Base-by-base conservation (phyloP, 2,888 invertebrate species). In the Camponotus fellah region DNA sequence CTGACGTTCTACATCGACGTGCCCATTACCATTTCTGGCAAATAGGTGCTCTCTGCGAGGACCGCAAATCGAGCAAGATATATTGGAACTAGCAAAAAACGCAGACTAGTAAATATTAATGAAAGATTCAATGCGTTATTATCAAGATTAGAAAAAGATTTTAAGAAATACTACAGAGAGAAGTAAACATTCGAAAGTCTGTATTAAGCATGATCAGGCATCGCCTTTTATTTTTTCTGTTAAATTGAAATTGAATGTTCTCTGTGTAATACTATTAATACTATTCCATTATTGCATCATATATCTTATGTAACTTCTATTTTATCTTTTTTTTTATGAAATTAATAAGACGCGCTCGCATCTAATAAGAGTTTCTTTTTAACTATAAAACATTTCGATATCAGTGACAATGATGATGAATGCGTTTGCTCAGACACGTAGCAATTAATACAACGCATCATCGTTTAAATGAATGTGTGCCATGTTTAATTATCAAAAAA, bases 21-120 rank as follows among this genome's bases (percentile, higher is more conserved):
- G 77, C 86, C 86, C 87, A 86, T 91, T 90, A 88, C 90, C 91
- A 90, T 91, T 90, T 90, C 90, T 90, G 91, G 90, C 88, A 91
- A 91, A 91, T 88, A 85, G 89, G 83, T 86, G 72, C 72, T 72
- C 72, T 60, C 43, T 17, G 58, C 43, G n/a, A 34, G 72, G 43
- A 72, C 32, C 46, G 21, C 34, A 56, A 64, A 64, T n/a, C 14
- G 53, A 69, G 21, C 21, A 60, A 60, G 40, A 34, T 68, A 9
- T 6, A 14, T 9, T 76, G 17, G 3, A n/a, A 32, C 26, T 21
- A 26, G 2, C 26, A 53, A 40, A 37, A 3, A 3, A 34, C 9
- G 2, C 9, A 32, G 53, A 17, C 8, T 40, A 43, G 10, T 58
- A 56, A 69, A 69, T 56, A 56, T 56, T 56, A 66, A 77, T 21